Conservation (phyloP, 2,888 invertebrate species). For the Agrotis ipsilon region DNA sequence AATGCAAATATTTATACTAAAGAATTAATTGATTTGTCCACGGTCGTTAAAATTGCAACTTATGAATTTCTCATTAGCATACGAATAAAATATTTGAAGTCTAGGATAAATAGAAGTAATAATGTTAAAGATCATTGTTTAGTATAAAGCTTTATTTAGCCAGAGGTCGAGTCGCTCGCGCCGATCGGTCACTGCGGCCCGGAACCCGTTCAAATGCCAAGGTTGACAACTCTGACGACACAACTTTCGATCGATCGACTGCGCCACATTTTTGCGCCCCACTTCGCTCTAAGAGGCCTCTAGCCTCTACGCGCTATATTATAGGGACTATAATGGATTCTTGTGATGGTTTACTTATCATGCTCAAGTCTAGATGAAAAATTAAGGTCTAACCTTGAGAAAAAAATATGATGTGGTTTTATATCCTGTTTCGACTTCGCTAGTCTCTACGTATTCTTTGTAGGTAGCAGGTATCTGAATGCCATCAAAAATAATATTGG, state of each 20-base stretch:
- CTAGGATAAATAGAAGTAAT: constrained; percentile 40
- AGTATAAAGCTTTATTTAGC: constrained; percentile 68
- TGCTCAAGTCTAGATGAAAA: constrained; percentile 32
- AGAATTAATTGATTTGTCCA: not conserved
- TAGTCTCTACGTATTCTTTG: constrained; percentile 19
- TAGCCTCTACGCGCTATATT: constrained; percentile 45
- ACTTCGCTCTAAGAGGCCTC: constrained; percentile 70
- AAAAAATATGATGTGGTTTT: constrained; percentile 15
- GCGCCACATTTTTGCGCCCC: constrained; percentile 89
- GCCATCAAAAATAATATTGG: constrained; percentile 34
- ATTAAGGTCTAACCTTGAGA: constrained; percentile 39
- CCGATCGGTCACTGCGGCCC: constrained; percentile 82
- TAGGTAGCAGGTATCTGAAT: constrained; percentile 13
- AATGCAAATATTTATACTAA: constrained; percentile 8
- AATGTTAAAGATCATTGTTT: constrained; percentile 60
- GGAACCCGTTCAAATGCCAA: constrained; percentile 91
- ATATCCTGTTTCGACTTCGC: constrained; percentile 48
- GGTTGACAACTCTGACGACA: constrained; percentile 91
- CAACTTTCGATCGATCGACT: constrained; percentile 88
- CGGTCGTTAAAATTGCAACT: not conserved
- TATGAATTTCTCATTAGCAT: constrained; percentile 1
- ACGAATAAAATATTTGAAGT: constrained; percentile 9
- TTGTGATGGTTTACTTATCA: constrained; percentile 17
- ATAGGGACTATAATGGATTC: constrained; percentile 33
- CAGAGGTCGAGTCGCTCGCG: constrained; percentile 76